Evolutionary conservation across 2,113 vertebrate genomes (phyloP), one percentile per base, ranked within the genome.

Genomic region (Oncorhynchus clarkii): DNA sequence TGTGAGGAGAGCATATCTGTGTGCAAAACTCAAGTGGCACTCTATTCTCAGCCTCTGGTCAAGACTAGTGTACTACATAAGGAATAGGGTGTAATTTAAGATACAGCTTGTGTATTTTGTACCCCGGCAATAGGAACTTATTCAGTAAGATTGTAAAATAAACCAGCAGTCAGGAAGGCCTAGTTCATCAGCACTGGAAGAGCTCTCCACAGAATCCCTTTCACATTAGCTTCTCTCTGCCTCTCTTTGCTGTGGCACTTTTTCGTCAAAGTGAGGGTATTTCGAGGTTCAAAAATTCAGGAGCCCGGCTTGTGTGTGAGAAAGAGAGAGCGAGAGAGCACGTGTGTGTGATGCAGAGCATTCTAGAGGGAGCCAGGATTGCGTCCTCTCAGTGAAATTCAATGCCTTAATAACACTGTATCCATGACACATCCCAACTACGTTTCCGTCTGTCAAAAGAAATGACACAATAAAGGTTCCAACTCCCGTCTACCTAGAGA

Each of bases 271-370:
- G 51, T 20, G 7, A 80, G 73, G 69, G 78, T 72, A 80, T 72
- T 76, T 49, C 69, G 77, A 79, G 22, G 77, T 79, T 73, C 3
- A 70, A 54, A 73, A 70, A 76, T 54, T 80, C 73, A 73, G 54
- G 64, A 62, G 70, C 22, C 14, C 12, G 12, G 31, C 12, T 59
- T 48, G 59, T n/a, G 12, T 45, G n/a, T 72, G 31, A 45, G 31
- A 20, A 29, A 39, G 0, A 20, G 45, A 13, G 1, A 67, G 64
- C 27, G 6, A 57, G 24, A 31, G 29, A 29, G 59, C 13, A 34
- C 2, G 22, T 48, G 31, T n/a, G 26, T 14, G n/a, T 68, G 26
- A 68, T n/a, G 51, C 13, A 54, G 14, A 4, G 51, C 3, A 18
- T 54, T 26, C 18, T 12, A 67, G 65, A 70, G 74, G 67, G 66